phyloP scores from a whole-genome alignment of 2,113 vertebrate species.

The Falcunculus frontatus region DNA sequence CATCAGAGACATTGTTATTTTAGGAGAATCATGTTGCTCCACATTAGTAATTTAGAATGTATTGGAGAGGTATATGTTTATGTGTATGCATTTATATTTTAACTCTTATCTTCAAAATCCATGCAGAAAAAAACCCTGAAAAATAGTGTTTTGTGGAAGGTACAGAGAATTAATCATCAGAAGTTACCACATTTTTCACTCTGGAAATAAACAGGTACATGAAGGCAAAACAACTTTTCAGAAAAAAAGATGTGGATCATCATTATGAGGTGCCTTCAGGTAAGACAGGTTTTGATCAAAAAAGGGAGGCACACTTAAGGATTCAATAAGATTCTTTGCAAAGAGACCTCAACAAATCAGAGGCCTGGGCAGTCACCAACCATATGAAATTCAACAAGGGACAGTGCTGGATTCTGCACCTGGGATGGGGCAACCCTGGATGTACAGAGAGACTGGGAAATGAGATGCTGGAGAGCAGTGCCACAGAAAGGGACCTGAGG shows the following conservation, averaged over 20 bases:
- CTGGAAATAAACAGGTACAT: not conserved
- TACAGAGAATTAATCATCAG: not conserved
- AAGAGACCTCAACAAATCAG: not conserved
- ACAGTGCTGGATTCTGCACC: fast-evolving
- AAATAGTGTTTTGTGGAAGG: not conserved
- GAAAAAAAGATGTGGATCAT: not conserved
- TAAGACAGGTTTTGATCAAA: not conserved
- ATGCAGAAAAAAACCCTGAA: not conserved
- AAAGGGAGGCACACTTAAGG: not conserved
- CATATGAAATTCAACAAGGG: not conserved
- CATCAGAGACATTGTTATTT: not conserved
- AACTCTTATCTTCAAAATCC: not conserved
- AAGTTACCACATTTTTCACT: not conserved
- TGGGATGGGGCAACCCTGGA: not conserved
- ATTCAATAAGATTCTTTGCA: not conserved
- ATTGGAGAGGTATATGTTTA: not conserved
- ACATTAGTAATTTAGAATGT: not conserved
- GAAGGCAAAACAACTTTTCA: not conserved
- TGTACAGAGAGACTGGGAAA: not conserved
- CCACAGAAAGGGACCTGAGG: not conserved
- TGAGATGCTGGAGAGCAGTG: not conserved
- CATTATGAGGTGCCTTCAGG: not conserved
- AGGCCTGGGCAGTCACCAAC: not conserved
- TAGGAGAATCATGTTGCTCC: not conserved
- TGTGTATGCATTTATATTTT: not conserved